Percentiles rank a stretch among this genome's conserved stretches.
Evolutionary conservation across 2,888 invertebrate species (phyloP).

Genomic region (Camponotus fellah): DNA sequence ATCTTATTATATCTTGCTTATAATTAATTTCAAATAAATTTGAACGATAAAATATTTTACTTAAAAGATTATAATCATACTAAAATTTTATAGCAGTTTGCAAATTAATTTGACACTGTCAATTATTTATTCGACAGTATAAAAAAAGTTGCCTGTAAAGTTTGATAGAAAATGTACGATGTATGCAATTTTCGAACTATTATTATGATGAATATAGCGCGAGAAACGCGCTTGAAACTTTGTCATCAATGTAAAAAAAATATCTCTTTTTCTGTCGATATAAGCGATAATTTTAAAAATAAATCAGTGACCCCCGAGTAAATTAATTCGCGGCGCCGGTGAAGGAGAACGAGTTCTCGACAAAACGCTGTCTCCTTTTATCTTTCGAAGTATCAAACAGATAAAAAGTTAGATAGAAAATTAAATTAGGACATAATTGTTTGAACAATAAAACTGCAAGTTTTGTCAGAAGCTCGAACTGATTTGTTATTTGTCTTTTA

Average conservation of each 20-base stretch:
- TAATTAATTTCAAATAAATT: neutral
- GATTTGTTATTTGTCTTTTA: neutral
- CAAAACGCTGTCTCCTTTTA: conserved; percentile 33
- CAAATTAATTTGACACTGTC: neutral
- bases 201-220: neutral
- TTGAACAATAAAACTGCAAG: neutral
- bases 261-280: neutral
- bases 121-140: neutral
- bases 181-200: neutral
- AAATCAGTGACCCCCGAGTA: conserved; percentile 47
- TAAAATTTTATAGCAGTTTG: neutral
- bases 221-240: neutral
- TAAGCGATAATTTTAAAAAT: conserved; percentile 44
- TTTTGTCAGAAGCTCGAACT: neutral
- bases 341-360: conserved; percentile 51
- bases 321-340: conserved; percentile 38
- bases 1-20: neutral
- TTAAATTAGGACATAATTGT: neutral
- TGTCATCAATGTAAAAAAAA: neutral
- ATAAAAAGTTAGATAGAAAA: conserved; percentile 1
- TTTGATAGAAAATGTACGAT: neutral
- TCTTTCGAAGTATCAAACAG: neutral
- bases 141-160: neutral
- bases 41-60: neutral
- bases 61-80: neutral